Base-by-base conservation (phyloP, 2,888 invertebrate species). In the Petrophora chlorosata region DNA sequence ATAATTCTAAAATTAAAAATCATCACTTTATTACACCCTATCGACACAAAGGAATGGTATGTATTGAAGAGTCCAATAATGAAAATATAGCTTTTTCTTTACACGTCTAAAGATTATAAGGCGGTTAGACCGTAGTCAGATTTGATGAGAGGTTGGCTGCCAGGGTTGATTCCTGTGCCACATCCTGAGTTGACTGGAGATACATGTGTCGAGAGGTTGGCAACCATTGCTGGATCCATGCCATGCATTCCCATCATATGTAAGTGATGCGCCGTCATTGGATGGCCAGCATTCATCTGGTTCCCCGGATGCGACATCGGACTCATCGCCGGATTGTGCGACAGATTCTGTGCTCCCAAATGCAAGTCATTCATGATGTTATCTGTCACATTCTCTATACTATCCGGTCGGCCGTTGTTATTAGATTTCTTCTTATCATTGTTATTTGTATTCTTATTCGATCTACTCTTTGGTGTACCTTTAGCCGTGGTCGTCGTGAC, bases 101-200 rank as follows among this genome's bases (percentile, higher is more conserved):
- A 86, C 73, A 85, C 71, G 70, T 80, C 76, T 83, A 81, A 76
- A 69, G 85, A 89, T 90, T 90, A 90, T 90, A 90, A 90, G 88
- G 96, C 94, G 79, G 96, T 97, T 71, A 97, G 92, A 81, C 95
- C 97, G 79, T 97, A 97, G 88, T 97, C 96, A 65, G 96, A 95
- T 87, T 96, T 96, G 72, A 96, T 95, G 72, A 94, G 91, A 56
- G 93, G 89, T 61, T 92, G 91, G 61, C 73, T 84, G 34, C 69
- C 65, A 28, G 87, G 75, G 47, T 69, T 76, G 48, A 90, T 76
- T 25, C 87, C 88, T 3, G 85, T 83, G 14, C 90, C 91, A 49
- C 90, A 90, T 17, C 87, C 85, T 14, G 92, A 80, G 38, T 85
- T 80, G 15, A 92, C 82, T 7, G 93, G 92, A 4, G 92, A 91